phyloP scores from a whole-genome alignment of 2,113 vertebrate genomes.

The Bungarus multicinctus region DNA sequence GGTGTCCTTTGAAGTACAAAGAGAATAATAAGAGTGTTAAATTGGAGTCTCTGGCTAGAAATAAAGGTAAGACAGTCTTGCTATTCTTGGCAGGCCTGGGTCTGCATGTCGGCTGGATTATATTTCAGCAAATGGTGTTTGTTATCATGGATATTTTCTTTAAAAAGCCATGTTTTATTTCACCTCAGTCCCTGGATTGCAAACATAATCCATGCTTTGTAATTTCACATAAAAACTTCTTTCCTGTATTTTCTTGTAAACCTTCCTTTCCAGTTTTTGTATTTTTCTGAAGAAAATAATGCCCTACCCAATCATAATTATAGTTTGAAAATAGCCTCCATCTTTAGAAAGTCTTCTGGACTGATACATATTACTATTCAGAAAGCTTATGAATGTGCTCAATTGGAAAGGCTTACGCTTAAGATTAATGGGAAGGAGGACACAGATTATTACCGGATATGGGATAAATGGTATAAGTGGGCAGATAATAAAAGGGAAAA shows the following conservation, averaged over 20 bases:
- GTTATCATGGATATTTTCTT: neutral
- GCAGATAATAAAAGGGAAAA: too few relatives aligned
- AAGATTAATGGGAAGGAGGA: too few relatives aligned
- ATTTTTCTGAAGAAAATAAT: neutral
- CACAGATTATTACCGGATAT: too few relatives aligned
- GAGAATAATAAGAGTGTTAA: neutral
- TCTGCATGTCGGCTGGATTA: neutral
- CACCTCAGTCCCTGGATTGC: neutral
- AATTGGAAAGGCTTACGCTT: too few relatives aligned
- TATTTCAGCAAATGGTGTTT: constrained; percentile 11
- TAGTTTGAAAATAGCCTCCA: neutral
- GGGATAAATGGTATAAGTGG: too few relatives aligned
- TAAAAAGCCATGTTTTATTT: neutral
- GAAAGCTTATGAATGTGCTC: too few relatives aligned
- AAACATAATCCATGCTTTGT: neutral
- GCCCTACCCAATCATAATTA: neutral
- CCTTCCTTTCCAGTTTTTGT: neutral
- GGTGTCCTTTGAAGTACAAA: neutral
- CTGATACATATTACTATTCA: too few relatives aligned
- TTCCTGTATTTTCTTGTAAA: neutral
- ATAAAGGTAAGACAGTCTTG: neutral
- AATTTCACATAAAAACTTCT: neutral
- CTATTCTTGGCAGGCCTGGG: neutral
- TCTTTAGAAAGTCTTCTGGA: neutral
- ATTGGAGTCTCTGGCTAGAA: neutral